A percentile compares a stretch with the other conserved stretches of the same genome.
Conservation (phyloP, 2,113 vertebrate genomes). For the Anguilla rostrata region DNA sequence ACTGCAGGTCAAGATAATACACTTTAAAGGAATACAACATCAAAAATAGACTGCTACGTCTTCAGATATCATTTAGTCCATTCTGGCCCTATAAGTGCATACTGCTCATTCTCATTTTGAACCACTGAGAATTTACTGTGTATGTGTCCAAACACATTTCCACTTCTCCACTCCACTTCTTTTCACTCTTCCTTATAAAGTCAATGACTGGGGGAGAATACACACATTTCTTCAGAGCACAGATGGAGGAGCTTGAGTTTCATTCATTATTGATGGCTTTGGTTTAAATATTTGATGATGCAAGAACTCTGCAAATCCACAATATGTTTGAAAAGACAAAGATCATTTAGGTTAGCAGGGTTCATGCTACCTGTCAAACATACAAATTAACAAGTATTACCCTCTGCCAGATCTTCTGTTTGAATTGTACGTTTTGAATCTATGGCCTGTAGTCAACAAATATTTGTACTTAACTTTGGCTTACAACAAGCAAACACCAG, state of each 20-base stretch:
- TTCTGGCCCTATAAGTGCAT: neutral
- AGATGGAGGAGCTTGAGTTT: slow-evolving; percentile 7
- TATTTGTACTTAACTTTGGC: too few relatives aligned
- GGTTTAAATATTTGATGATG: slow-evolving; percentile 23
- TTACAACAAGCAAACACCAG: too few relatives aligned
- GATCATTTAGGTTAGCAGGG: slow-evolving; percentile 5
- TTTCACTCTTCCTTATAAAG: neutral
- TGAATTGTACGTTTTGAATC: neutral
- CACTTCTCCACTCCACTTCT: neutral
- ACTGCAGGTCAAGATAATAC: neutral
- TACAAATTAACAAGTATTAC: neutral
- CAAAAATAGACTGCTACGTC: neutral
- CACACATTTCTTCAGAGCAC: neutral
- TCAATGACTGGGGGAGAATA: slow-evolving; percentile 1
- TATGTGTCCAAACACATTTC: neutral
- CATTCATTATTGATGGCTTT: slow-evolving; percentile 10
- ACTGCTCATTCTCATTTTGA: neutral
- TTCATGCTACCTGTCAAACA: neutral
- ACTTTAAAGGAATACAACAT: neutral
- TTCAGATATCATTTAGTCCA: neutral
- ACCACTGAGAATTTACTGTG: neutral
- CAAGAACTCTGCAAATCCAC: slow-evolving; percentile 12
- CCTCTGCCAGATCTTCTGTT: neutral
- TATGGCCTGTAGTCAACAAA: neutral
- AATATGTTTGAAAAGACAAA: slow-evolving; percentile 15